Evolutionary conservation across 2,888 invertebrate species (phyloP).

Genomic region (Drosophila cracens): DNA sequence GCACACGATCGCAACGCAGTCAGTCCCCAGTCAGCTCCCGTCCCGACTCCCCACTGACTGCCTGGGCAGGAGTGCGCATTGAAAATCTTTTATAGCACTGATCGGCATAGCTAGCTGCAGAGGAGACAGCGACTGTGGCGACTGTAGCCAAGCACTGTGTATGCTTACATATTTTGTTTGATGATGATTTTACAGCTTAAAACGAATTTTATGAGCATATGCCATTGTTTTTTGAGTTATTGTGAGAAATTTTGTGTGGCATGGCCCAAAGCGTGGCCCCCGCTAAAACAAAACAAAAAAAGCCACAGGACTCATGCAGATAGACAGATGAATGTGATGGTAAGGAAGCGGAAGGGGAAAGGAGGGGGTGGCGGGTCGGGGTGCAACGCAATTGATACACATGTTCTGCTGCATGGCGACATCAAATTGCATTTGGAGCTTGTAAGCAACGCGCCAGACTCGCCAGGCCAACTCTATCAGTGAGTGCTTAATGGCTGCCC

Average conservation of each 20-base stretch:
- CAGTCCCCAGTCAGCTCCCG: conserved; percentile 1
- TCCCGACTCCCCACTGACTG: conserved; percentile 5
- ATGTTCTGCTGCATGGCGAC: conserved; percentile 82
- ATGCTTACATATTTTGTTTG: conserved; percentile 77
- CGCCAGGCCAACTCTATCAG: conserved; percentile 32
- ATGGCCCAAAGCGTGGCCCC: conserved; percentile 33
- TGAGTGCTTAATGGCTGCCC: conserved; percentile 50
- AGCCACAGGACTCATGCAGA: conserved; percentile 45
- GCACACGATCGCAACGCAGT: conserved; percentile 56
- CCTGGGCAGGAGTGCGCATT: conserved; percentile 43
- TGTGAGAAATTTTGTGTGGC: conserved; percentile 77
- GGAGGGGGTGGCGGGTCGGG: no score
- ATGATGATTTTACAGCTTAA: conserved; percentile 84
- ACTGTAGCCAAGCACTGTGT: conserved; percentile 17
- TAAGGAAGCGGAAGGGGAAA: background rate
- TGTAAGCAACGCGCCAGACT: conserved; percentile 46
- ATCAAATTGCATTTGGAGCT: conserved; percentile 69
- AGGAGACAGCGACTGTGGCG: conserved; percentile 19
- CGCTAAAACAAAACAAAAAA: conserved; percentile 16
- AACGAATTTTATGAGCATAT: conserved; percentile 83
- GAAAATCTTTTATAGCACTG: conserved; percentile 66
- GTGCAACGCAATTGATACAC: conserved; percentile 74
- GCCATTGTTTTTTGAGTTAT: conserved; percentile 83
- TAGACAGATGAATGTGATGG: conserved; percentile 7
- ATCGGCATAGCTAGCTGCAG: conserved; percentile 30